A percentile compares a stretch with the other conserved stretches of the same genome.
Evolutionary conservation across 2,113 vertebrate species (phyloP).

Genomic region (Sinocyclocheilus grahami): DNA sequence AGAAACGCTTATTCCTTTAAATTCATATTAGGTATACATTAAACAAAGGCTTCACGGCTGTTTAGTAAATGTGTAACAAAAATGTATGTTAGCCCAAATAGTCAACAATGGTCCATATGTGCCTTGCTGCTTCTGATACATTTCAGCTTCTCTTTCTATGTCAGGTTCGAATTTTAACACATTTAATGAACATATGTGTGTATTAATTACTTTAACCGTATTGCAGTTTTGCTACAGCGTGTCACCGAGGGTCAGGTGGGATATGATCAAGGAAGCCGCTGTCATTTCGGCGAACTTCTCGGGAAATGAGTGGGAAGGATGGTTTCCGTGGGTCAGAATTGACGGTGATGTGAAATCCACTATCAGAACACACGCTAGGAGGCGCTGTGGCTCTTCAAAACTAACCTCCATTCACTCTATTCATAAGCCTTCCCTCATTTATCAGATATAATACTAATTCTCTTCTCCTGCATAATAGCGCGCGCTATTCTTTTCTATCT

Average conservation of each 20-base stretch:
- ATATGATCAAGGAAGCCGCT: not conserved
- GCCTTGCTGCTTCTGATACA: too few species aligned
- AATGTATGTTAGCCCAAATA: too few species aligned
- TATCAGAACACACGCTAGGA: not conserved
- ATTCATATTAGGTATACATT: too few species aligned
- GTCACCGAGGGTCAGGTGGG: not conserved
- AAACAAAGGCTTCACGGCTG: too few species aligned
- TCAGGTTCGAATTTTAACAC: too few species aligned
- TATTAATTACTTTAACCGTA: not conserved
- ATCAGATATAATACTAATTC: slow-evolving; percentile 3
- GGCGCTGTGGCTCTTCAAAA: slow-evolving; percentile 20
- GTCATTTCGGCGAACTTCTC: not conserved
- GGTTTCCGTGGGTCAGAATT: not conserved
- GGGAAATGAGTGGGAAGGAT: not conserved
- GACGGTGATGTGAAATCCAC: not conserved
- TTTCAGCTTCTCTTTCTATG: too few species aligned
- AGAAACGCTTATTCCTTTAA: too few species aligned
- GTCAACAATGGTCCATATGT: too few species aligned
- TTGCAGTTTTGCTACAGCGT: not conserved
- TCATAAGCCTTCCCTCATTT: not conserved
- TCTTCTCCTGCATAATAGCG: not conserved
- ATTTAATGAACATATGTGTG: too few species aligned
- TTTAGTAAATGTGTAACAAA: too few species aligned
- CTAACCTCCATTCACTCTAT: not conserved
- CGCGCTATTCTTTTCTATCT: not conserved